These are phyloP conservation scores for Urosaurus nigricauda DNA, from an alignment of 2,797 vertebrate species.

Conservation along the genomic window DNA sequence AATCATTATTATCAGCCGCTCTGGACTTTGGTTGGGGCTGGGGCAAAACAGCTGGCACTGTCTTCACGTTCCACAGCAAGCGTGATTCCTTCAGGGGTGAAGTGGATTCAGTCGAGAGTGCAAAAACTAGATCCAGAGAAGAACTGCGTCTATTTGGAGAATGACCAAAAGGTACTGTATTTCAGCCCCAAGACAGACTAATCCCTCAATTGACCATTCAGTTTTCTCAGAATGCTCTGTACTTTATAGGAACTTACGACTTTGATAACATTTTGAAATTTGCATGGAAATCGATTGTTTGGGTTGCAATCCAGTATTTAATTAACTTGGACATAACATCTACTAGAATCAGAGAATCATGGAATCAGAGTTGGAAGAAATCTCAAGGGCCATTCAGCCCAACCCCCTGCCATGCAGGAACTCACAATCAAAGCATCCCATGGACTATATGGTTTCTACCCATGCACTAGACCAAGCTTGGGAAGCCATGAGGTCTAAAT, in stretches of 20 bases:
- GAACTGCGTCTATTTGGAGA: slow-evolving; percentile 85
- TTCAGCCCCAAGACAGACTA: not conserved
- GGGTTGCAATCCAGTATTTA: not conserved
- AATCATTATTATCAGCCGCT: slow-evolving; percentile 97
- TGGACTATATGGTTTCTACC: too few species aligned
- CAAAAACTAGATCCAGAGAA: slow-evolving; percentile 89
- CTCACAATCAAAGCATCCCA: too few species aligned
- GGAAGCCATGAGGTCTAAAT: too few species aligned
- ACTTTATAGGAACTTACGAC: not conserved
- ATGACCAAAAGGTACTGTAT: slow-evolving; percentile 83
- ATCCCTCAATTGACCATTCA: not conserved
- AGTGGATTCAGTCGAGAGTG: slow-evolving; percentile 91
- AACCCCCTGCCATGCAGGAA: too few species aligned
- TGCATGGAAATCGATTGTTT: not conserved
- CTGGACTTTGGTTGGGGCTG: slow-evolving; percentile 96
- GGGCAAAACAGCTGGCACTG: slow-evolving; percentile 85
- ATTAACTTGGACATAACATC: not conserved
- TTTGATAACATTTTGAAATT: not conserved
- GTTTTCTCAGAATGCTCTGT: not conserved
- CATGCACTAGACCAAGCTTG: too few species aligned
- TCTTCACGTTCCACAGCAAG: slow-evolving; percentile 86
- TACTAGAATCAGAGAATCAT: not conserved
- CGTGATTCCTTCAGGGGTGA: slow-evolving; percentile 90
- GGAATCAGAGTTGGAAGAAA: too few species aligned
- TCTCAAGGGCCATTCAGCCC: too few species aligned